Evolutionary conservation across 1,140 invertebrate species (phyloP), one percentile per base, ranked within the genome.

Genomic region (Bombus turneri): DNA sequence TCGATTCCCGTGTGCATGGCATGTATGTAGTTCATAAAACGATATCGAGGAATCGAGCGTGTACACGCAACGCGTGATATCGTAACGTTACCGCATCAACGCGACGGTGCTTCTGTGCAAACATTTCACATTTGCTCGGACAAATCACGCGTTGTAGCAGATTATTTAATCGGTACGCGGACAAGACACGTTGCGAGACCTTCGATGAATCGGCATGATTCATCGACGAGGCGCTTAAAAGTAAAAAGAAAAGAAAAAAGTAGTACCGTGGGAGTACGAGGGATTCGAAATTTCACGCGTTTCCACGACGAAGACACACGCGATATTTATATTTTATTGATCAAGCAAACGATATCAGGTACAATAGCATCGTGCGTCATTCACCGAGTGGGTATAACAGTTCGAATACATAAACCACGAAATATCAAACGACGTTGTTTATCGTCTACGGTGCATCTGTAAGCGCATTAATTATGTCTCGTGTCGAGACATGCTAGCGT

Each of bases 281-380:
- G 13, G 31, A 37, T 18, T 59, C 25, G 74, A 76, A 34, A 31
- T 59, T 76, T 39, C 28, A 47, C n/a, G 73, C 13, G 3, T 57
- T 57, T 57, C 47, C 47, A 34, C 31, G 37, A 9, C 22, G 31
- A 53, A 47, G n/a, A 37, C 31, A 31, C 66, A n/a, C 83, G 69
- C 57, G 83, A 85, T 85, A 85, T 85, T 85, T 85, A 85, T 85
- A 85, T 81, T 81, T 85, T 85, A 85, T 85, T 34, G 84, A 85
- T 85, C 79, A 85, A 25, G 22, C 69, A n/a, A 43, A 75, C 62
- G 78, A 59, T 85, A 85, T 53, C 78, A 34, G 57, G 71, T 66
- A 81, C 69, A 66, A 81, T 74, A 68, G 78, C 84, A 85, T 47
- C 69, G 84, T 85, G 79, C 84, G 84, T 81, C 84, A 85, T 75